Evolutionary conservation across 2,113 vertebrate genomes (phyloP), one percentile per base, ranked within the genome.

Genomic region (Orcinus orca): DNA sequence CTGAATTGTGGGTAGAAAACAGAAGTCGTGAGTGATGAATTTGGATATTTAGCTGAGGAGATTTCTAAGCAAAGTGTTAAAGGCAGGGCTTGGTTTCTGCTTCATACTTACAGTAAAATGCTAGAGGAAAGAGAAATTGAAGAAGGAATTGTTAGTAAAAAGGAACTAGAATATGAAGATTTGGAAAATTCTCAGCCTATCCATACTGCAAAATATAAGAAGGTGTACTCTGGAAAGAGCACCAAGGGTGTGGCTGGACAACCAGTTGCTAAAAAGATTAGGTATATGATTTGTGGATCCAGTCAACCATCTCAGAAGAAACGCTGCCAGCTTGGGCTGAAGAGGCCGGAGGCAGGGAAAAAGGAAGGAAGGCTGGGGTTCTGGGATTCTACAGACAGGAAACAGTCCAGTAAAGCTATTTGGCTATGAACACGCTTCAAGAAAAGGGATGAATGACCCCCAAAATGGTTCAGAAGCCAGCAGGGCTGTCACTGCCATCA

Each of bases 401-500:
- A 62, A 67, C 47, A 47, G 14, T n/a, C 63, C 29, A n/a, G 58
- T 85, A 80, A 86, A 93, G 31, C 38, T 81, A 2, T 71, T 87
- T 86, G 62, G 17, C 21, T 36, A 6, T 87, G 68, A 87, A 63
- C 36, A 33, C 70, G 23, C 14, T 77, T 93, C 55, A 77, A 74
- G 89, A 92, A 94, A 92, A 93, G 47, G 5, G 4, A 70, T 55
- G n/a, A 95, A 86, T 74, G 29, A 96, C 25, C 50, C 58, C 25
- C 36, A 25, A 50, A 38, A 47, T 55, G 13, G 44, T 77, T 96
- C 55, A 88, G 70, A 94, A 62, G 14, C 29, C 47, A 74, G 18
- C 26, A 85, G 47, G 20, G 68, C 67, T 90, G 6, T 41, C 31
- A 31, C 31, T 83, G 47, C 20, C 44, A 36, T 38, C 53, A 50